A percentile compares a stretch with the other conserved stretches of the same genome.
phyloP scores from a whole-genome alignment of 1,140 invertebrate species.

The Diuraphis noxia region DNA sequence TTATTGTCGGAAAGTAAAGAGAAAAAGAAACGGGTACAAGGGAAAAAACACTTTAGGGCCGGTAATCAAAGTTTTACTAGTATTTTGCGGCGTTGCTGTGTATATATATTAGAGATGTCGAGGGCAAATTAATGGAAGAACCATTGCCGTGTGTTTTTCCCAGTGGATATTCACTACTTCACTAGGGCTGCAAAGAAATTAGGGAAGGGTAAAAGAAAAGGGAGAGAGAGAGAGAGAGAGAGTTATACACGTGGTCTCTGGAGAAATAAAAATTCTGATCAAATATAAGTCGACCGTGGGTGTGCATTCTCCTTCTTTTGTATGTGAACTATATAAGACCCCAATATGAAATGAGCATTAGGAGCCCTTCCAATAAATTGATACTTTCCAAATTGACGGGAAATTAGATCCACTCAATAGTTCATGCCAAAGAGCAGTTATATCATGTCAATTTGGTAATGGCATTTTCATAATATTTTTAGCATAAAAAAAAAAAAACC shows the following conservation, averaged over 20 bases:
- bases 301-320: constrained; percentile 26
- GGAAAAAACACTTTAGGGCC: constrained; percentile 30
- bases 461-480: constrained; percentile 1
- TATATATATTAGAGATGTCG: constrained; percentile 15
- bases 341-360: constrained; percentile 33
- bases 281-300: constrained; percentile 41
- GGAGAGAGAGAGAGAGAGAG: not conserved
- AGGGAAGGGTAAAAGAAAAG: constrained; percentile 14
- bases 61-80: constrained; percentile 54
- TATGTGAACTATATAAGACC: constrained; percentile 5
- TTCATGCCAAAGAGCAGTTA: constrained; percentile 6
- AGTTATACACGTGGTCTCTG: not conserved
- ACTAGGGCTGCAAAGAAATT: constrained; percentile 32
- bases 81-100: constrained; percentile 11
- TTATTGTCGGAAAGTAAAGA: constrained; percentile 25
- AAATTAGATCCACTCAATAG: constrained; percentile 14
- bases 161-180: constrained; percentile 30
- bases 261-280: constrained; percentile 54
- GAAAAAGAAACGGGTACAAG: constrained; percentile 1
- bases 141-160: constrained; percentile 50
- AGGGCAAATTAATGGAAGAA: constrained; percentile 49
- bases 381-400: constrained; percentile 46
- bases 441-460: constrained; percentile 31
- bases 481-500: not conserved
- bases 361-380: constrained; percentile 37